Percentiles rank a stretch among this genome's conserved stretches.
phyloP scores from a whole-genome alignment of 1,140 invertebrate species.

The Callitettix versicolor region DNA sequence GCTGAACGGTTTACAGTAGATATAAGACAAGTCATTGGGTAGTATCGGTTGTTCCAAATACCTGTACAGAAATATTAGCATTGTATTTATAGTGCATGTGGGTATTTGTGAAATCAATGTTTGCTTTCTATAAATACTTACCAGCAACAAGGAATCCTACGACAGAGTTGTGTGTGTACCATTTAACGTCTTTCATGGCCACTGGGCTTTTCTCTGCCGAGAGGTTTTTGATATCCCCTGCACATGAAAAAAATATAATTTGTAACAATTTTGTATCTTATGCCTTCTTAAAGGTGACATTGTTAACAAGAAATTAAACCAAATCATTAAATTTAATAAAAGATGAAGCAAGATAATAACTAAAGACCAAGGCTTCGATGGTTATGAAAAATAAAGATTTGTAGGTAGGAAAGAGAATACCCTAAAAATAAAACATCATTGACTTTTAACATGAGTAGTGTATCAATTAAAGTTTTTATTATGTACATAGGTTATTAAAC shows the following conservation, averaged over 20 bases:
- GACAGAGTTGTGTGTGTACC: constrained; percentile 74
- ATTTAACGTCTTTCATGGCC: constrained; percentile 81
- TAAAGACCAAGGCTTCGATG: too few relatives aligned
- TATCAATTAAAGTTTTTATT: too few relatives aligned
- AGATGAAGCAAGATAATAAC: not conserved
- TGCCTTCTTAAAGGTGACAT: not conserved
- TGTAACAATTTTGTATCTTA: not conserved
- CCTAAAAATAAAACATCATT: too few relatives aligned
- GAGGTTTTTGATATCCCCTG: constrained; percentile 77
- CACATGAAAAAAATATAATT: constrained; percentile 27
- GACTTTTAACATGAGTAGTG: too few relatives aligned
- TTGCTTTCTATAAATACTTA: too few relatives aligned
- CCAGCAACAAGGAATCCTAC: constrained; percentile 76
- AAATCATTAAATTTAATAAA: too few relatives aligned
- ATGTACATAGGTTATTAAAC: too few relatives aligned
- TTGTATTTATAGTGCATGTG: too few relatives aligned
- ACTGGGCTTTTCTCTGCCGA: constrained; percentile 72
- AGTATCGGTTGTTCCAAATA: constrained; percentile 82
- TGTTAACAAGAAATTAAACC: not conserved
- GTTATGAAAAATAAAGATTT: too few relatives aligned
- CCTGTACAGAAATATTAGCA: too few relatives aligned
- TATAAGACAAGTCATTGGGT: constrained; percentile 67
- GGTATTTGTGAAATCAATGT: too few relatives aligned
- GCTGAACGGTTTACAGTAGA: constrained; percentile 70
- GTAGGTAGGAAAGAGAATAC: too few relatives aligned